A percentile compares a stretch with the other conserved stretches of the same genome.
phyloP scores from a whole-genome alignment of 2,113 vertebrate species.

The Leucoraja erinaceus region DNA sequence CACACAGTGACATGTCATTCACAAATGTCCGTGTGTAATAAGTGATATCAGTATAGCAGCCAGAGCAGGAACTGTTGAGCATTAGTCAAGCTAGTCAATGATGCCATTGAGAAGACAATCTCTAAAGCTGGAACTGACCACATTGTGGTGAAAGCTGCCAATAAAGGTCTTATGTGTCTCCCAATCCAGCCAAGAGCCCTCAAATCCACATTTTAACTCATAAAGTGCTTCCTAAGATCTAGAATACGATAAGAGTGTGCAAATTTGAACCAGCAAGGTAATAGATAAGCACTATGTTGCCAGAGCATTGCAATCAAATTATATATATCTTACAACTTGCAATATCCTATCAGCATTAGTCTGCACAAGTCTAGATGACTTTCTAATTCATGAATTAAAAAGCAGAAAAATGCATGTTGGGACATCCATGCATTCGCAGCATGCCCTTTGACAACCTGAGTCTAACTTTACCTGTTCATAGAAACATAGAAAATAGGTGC shows the following conservation, averaged over 20 bases:
- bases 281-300: neutral
- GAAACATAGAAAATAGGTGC: too few species aligned
- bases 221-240: neutral
- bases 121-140: conserved; percentile 26
- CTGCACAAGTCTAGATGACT: neutral
- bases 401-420: neutral
- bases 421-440: neutral
- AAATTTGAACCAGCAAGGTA: neutral
- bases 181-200: neutral
- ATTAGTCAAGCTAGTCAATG: conserved; percentile 30
- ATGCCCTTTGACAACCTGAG: neutral
- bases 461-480: neutral
- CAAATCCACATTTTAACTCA: conserved; percentile 8
- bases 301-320: neutral
- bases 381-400: neutral
- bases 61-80: conserved; percentile 28
- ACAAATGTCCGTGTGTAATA: conserved; percentile 36
- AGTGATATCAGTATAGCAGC: neutral
- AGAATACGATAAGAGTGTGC: neutral
- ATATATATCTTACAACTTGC: neutral
- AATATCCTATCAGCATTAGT: neutral
- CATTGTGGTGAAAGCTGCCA: neutral
- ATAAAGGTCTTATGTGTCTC: neutral
- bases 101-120: conserved; percentile 5
- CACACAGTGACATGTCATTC: conserved; percentile 37